Evolutionary conservation across 2,888 invertebrate genomes (phyloP).

Genomic region (Ennomos fuscantarius): DNA sequence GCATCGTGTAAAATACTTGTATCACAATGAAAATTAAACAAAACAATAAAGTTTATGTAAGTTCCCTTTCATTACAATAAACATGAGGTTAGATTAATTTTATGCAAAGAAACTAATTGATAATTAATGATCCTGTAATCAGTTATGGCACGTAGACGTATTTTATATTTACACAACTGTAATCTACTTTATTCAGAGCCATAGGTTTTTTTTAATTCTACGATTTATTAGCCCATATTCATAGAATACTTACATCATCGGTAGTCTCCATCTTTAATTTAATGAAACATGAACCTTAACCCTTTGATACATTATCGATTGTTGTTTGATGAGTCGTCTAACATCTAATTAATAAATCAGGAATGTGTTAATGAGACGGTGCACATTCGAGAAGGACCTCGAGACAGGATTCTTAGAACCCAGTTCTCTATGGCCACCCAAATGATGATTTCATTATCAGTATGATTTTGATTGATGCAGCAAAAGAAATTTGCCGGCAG

Average conservation of each 20-base stretch:
- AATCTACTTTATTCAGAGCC: too few species aligned
- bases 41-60: neutral
- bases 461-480: constrained; percentile 85
- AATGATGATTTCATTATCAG: constrained; percentile 85
- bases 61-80: constrained; percentile 2
- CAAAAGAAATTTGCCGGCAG: constrained; percentile 76
- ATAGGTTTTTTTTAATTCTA: too few species aligned
- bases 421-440: constrained; percentile 83
- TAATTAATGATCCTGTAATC: too few species aligned
- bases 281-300: neutral
- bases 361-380: constrained; percentile 81
- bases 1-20: constrained; percentile 3
- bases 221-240: too few species aligned
- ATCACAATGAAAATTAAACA: neutral
- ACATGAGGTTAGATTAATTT: neutral
- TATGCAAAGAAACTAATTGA: too few species aligned
- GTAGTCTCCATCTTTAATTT: too few species aligned
- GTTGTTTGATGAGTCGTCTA: constrained; percentile 46
- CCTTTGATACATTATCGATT: constrained; percentile 25
- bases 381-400: constrained; percentile 56
- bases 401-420: constrained; percentile 72
- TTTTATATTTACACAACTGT: too few species aligned
- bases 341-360: constrained; percentile 82
- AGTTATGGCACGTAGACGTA: too few species aligned
- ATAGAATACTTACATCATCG: too few species aligned